A percentile compares a stretch with the other conserved stretches of the same genome.
Conservation (phyloP, 1,140 invertebrate genomes). For the Drosophila athabasca region DNA sequence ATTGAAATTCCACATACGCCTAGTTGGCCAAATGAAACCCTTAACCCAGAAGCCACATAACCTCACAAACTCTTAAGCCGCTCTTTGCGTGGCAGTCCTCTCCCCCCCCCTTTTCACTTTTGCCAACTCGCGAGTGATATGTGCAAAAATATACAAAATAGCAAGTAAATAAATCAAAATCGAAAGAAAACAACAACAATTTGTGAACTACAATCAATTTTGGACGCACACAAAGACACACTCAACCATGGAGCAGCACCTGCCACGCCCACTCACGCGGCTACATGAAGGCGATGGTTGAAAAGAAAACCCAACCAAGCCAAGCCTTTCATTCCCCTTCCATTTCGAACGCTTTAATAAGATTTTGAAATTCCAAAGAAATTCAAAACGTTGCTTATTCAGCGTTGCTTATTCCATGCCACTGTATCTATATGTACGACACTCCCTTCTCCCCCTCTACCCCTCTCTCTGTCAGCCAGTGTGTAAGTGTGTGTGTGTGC, state of each 20-base stretch:
- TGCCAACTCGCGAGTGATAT: not conserved
- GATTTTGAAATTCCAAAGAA: slow-evolving; percentile 73
- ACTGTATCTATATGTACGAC: slow-evolving; percentile 16
- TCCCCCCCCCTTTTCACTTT: not conserved
- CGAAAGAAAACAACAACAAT: slow-evolving; percentile 19
- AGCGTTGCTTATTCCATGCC: slow-evolving; percentile 38
- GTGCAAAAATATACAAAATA: not conserved
- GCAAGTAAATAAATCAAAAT: slow-evolving; percentile 10
- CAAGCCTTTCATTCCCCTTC: slow-evolving; percentile 4
- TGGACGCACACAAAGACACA: not conserved
- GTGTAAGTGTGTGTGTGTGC: slow-evolving; percentile 11
- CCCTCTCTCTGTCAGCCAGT: not conserved
- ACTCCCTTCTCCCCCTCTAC: not conserved
- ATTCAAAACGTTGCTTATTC: slow-evolving; percentile 58
- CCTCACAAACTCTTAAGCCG: not conserved
- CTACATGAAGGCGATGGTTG: not conserved
- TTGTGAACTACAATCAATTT: slow-evolving; percentile 12
- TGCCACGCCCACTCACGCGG: not conserved
- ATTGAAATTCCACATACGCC: slow-evolving; percentile 44
- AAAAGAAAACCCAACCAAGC: not conserved
- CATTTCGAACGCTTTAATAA: slow-evolving; percentile 71
- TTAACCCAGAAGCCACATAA: not conserved
- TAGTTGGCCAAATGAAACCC: slow-evolving; percentile 24
- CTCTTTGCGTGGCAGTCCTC: not conserved
- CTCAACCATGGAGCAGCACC: not conserved